A percentile compares a stretch with the other conserved stretches of the same genome.
phyloP scores from a whole-genome alignment of 2,888 invertebrate species.

The Melipona bicolor region DNA sequence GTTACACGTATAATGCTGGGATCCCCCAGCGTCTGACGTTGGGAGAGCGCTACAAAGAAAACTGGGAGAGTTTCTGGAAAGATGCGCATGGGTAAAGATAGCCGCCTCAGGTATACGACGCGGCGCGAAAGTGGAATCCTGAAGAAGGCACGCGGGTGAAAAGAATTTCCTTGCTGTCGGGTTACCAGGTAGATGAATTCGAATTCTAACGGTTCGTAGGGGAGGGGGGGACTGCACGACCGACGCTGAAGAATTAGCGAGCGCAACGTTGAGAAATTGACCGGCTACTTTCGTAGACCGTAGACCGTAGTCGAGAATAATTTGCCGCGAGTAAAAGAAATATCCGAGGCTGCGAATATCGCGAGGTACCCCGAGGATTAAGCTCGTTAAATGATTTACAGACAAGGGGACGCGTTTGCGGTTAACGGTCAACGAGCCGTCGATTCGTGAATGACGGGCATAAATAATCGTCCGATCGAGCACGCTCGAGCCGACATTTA shows the following conservation, averaged over 20 bases:
- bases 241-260: constrained; percentile 35
- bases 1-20: neutral
- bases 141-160: neutral
- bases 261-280: neutral
- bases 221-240: neutral
- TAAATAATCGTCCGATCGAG: constrained; percentile 63
- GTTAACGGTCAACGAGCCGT: constrained; percentile 29
- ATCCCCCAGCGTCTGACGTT: neutral
- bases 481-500: constrained; percentile 41
- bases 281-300: constrained; percentile 12
- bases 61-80: constrained; percentile 44
- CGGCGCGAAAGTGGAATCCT: constrained; percentile 28
- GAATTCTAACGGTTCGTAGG: constrained; percentile 42
- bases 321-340: constrained; percentile 5
- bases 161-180: constrained; percentile 41
- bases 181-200: constrained; percentile 51
- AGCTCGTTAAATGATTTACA: constrained; percentile 29
- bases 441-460: constrained; percentile 44
- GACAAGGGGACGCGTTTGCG: neutral
- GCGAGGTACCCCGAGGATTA: constrained; percentile 2
- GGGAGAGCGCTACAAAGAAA: constrained; percentile 38
- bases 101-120: constrained; percentile 34
- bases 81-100: neutral
- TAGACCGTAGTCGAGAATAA: constrained; percentile 10
- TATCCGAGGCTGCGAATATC: constrained; percentile 6